Evolutionary conservation across 2,113 vertebrate genomes (phyloP).

Genomic region (Rhea pennata): DNA sequence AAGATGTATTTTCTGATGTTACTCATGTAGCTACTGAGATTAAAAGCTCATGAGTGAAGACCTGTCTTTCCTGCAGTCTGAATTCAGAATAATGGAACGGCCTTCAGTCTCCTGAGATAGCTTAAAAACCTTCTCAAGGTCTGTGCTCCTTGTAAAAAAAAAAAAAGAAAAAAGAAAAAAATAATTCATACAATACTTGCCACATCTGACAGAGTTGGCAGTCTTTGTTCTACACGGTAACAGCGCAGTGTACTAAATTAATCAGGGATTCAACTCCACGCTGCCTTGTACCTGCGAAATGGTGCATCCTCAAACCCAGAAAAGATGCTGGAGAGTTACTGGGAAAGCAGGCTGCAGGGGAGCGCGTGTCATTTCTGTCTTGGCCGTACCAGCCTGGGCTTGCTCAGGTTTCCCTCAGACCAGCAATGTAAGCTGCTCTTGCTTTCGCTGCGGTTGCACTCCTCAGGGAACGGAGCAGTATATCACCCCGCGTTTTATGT

Average conservation of each 20-base stretch:
- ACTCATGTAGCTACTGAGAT: neutral
- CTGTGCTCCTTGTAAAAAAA: neutral
- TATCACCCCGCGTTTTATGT: slow-evolving; percentile 37
- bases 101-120: slow-evolving; percentile 12
- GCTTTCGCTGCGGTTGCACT: neutral
- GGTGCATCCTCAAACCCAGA: neutral
- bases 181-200: slow-evolving; percentile 10
- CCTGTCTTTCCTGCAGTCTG: slow-evolving; percentile 1
- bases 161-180: neutral
- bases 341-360: neutral
- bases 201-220: neutral
- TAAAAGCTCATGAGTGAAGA: neutral
- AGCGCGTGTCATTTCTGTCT: neutral
- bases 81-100: neutral
- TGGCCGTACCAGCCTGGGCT: neutral
- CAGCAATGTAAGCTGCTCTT: neutral
- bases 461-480: neutral
- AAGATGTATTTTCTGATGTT: neutral
- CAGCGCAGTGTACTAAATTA: neutral
- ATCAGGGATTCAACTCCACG: neutral
- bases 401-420: neutral
- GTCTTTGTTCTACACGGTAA: slow-evolving; percentile 11
- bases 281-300: neutral
- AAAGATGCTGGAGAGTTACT: neutral
- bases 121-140: slow-evolving; percentile 41